Conservation (phyloP, 2,797 vertebrate genomes). For the Tapirus indicus region DNA sequence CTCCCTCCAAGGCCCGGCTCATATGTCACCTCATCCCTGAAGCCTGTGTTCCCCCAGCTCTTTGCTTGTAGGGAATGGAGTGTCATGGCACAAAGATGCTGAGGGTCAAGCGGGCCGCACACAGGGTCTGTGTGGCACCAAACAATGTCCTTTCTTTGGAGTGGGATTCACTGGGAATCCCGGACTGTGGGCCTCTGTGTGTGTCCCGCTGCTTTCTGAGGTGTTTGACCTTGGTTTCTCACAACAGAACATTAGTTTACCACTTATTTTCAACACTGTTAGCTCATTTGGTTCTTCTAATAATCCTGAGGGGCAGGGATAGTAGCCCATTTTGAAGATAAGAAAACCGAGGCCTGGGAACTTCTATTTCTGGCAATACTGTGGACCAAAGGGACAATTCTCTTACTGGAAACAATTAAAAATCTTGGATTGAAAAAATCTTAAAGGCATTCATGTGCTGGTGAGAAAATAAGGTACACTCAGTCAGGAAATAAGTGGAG, state of each 20-base stretch:
- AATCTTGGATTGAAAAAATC: background rate
- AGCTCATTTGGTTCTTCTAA: background rate
- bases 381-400: background rate
- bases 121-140: background rate
- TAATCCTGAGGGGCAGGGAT: rapidly evolving
- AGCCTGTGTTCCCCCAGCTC: background rate
- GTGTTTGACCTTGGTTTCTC: background rate
- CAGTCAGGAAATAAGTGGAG: background rate
- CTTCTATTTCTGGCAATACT: background rate
- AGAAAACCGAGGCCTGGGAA: background rate
- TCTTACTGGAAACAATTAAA: background rate
- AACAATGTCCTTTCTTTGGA: background rate
- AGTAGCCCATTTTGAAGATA: background rate
- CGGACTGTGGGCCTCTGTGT: background rate
- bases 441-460: background rate
- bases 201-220: background rate
- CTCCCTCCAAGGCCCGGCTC: no score
- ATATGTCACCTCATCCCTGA: background rate
- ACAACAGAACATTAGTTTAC: background rate
- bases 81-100: rapidly evolving
- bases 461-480: background rate
- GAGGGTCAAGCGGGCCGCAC: rapidly evolving
- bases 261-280: background rate
- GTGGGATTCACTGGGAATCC: background rate
- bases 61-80: background rate